Evolutionary conservation across 2,113 vertebrate species (phyloP).

Genomic region (Prietella phreatophila): DNA sequence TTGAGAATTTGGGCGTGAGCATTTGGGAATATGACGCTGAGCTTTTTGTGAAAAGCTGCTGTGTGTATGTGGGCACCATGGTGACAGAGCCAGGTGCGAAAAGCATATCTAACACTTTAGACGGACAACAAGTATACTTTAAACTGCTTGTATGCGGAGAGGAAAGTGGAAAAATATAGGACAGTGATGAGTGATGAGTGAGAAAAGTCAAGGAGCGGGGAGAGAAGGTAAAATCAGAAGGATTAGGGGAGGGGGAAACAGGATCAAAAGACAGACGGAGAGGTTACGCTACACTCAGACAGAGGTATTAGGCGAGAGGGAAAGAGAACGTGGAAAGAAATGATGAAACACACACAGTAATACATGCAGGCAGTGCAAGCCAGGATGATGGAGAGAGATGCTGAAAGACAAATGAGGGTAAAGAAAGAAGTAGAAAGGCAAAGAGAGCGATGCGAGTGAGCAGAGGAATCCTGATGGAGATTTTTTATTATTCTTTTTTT

Average conservation of each 20-base stretch:
- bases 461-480: background rate
- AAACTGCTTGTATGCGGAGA: background rate
- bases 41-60: conserved; percentile 58
- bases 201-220: conserved; percentile 5
- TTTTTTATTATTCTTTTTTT: background rate
- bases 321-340: background rate
- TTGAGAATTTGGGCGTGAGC: background rate
- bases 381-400: conserved; percentile 21
- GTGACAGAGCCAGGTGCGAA: conserved; percentile 43
- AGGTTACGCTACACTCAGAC: background rate
- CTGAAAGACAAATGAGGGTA: background rate
- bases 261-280: conserved; percentile 7
- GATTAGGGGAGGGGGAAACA: background rate
- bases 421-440: background rate
- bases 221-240: conserved; percentile 4
- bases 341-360: conserved; percentile 20
- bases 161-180: background rate
- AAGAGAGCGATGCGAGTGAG: background rate
- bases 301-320: background rate
- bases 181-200: background rate
- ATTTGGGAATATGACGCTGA: background rate
- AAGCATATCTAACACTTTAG: conserved; percentile 54
- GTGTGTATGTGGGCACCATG: conserved; percentile 54
- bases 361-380: background rate
- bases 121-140: conserved; percentile 29